A percentile compares a stretch with the other conserved stretches of the same genome.
phyloP scores from a whole-genome alignment of 2,797 vertebrate species.

The Botia almorhae region DNA sequence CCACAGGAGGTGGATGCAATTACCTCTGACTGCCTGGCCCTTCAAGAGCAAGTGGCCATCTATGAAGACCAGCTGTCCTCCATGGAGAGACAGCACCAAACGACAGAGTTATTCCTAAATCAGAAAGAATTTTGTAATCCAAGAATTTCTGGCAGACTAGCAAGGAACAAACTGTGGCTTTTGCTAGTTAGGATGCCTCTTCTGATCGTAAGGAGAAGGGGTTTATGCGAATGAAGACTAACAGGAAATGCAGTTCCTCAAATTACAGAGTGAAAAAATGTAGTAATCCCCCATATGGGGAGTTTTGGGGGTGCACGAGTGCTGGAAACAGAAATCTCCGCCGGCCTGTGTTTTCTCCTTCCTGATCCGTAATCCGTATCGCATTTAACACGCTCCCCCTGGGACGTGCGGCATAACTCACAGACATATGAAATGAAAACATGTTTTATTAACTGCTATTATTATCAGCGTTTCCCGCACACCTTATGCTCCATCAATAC shows the following conservation, averaged over 20 bases:
- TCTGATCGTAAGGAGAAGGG: neutral
- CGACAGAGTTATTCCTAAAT: conserved; percentile 71
- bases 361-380: conserved; percentile 47
- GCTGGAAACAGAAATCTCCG: conserved; percentile 60
- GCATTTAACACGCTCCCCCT: conserved; percentile 71
- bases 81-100: conserved; percentile 72
- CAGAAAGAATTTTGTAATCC: neutral
- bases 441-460: conserved; percentile 73
- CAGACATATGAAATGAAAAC: conserved; percentile 72
- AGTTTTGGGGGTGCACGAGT: conserved; percentile 15
- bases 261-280: conserved; percentile 36
- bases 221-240: conserved; percentile 14
- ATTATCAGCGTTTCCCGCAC: conserved; percentile 66
- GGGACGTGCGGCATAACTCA: conserved; percentile 70
- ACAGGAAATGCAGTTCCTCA: conserved; percentile 41
- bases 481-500: conserved; percentile 59
- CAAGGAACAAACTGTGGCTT: neutral
- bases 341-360: conserved; percentile 68
- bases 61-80: conserved; percentile 77
- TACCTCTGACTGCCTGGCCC: conserved; percentile 77
- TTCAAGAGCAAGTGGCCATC: conserved; percentile 78
- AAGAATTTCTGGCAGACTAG: conserved; percentile 14
- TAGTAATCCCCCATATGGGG: conserved; percentile 5
- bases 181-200: conserved; percentile 14
- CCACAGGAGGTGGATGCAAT: conserved; percentile 75